phyloP scores from a whole-genome alignment of 2,888 invertebrate genomes.

The Beris morrisii region DNA sequence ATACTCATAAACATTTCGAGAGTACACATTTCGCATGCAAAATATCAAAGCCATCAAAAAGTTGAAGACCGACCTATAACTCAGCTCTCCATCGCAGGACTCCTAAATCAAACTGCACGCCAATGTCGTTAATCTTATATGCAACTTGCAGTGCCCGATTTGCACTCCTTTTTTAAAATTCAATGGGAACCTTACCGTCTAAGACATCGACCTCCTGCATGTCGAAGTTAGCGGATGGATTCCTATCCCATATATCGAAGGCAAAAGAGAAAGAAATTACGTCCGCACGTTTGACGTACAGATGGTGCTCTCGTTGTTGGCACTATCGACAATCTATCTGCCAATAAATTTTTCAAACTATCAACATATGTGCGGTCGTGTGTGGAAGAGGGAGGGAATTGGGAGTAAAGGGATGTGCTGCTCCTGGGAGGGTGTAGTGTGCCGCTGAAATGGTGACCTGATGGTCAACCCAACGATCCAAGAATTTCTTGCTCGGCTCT shows the following conservation, averaged over 20 bases:
- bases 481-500: neutral
- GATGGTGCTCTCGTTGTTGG: conserved; percentile 13
- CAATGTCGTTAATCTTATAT: conserved; percentile 18
- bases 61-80: too few species aligned
- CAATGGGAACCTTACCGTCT: conserved; percentile 1
- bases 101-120: conserved; percentile 7
- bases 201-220: conserved; percentile 5
- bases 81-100: too few species aligned
- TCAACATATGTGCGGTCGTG: conserved; percentile 29
- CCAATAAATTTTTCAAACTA: conserved; percentile 35
- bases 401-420: too few species aligned
- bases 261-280: conserved; percentile 31
- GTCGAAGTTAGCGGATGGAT: neutral
- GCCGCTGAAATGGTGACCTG: too few species aligned
- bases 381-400: conserved; percentile 1
- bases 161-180: neutral
- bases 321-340: conserved; percentile 30
- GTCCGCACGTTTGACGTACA: conserved; percentile 31
- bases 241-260: neutral
- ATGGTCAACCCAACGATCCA: too few species aligned
- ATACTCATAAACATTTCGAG: too few species aligned
- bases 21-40: too few species aligned
- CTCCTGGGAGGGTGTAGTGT: too few species aligned
- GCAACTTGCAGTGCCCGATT: conserved; percentile 4
- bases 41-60: too few species aligned